Evolutionary conservation across 2,888 invertebrate species (phyloP), one percentile per base, ranked within the genome.

Genomic region (Eupithecia inturbata): DNA sequence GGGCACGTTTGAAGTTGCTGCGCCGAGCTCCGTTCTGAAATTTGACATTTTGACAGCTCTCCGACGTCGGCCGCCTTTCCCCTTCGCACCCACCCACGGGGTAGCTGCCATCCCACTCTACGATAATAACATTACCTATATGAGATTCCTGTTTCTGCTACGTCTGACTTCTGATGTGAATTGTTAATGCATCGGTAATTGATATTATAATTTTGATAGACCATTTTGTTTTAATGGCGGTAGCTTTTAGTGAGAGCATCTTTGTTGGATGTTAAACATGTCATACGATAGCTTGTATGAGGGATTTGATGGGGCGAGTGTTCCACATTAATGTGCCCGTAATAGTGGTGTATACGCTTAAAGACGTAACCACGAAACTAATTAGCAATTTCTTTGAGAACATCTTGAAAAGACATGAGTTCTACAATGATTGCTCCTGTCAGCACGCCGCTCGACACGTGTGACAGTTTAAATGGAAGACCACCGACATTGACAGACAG

Each of bases 21-120:
- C 91, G 92, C 92, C 90, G 90, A 88, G 91, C 91, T 88, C 89
- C 90, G 93, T 93, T 90, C 93, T 91, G 93, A 94, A 95, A 95
- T 95, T 95, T 95, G 95, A 95, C 95, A 92, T 95, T 95, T 95
- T 95, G 95, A 95, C 95, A 95, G 95, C 90, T 92, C 93, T 91
- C 93, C 94, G 93, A 93, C 93, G 93, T 89, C 89, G 89, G 90
- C 88, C 86, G 89, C 89, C 89, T 89, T 89, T 84, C 85, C 86
- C 87, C 81, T 82, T 85, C 85, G 83, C 85, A 84, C 85, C 70
- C 84, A 75, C 85, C 77, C 81, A 78, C 76, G 60, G 77, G 76
- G 78, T 79, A 77, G 77, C 82, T 33, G 36, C 85, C 84, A 79
- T 89, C 89, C 85, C 88, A 78, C 87, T 89, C 81, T 86, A 85